phyloP scores from a whole-genome alignment of 2,797 vertebrate species.

The Sardinella longiceps region DNA sequence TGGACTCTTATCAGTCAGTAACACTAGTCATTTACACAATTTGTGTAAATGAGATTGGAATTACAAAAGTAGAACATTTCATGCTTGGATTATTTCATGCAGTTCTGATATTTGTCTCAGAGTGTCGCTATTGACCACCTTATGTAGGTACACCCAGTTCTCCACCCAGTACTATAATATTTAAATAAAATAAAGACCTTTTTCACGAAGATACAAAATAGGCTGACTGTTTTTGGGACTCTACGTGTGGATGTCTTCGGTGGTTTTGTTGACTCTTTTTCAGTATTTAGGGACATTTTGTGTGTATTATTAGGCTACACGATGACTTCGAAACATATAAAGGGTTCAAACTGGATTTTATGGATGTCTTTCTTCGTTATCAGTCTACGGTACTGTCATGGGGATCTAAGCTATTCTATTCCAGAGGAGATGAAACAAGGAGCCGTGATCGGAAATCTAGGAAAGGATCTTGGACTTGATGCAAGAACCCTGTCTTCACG shows the following conservation, averaged over 20 bases:
- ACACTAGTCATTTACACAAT: too few species aligned
- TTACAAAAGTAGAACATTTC: too few species aligned
- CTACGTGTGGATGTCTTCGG: too few species aligned
- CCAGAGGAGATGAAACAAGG: conserved; percentile 27
- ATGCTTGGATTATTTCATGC: too few species aligned
- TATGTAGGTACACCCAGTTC: neutral
- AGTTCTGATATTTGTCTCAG: neutral
- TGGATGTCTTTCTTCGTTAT: neutral
- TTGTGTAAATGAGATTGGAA: too few species aligned
- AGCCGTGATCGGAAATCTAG: conserved; percentile 38
- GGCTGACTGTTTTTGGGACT: neutral
- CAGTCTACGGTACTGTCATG: neutral
- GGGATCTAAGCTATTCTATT: neutral
- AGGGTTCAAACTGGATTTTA: too few species aligned
- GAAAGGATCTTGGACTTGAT: conserved; percentile 43
- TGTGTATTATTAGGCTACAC: neutral
- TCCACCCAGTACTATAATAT: neutral
- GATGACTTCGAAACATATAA: too few species aligned
- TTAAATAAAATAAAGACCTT: neutral
- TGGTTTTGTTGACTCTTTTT: too few species aligned
- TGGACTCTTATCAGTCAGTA: too few species aligned
- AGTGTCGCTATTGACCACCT: neutral
- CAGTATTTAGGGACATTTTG: neutral
- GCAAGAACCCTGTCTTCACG: conserved; percentile 38
- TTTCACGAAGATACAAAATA: too few species aligned